Percentiles rank a stretch among this genome's conserved stretches.
phyloP scores from a whole-genome alignment of 2,888 invertebrate genomes.

The Amphipoea lucens region DNA sequence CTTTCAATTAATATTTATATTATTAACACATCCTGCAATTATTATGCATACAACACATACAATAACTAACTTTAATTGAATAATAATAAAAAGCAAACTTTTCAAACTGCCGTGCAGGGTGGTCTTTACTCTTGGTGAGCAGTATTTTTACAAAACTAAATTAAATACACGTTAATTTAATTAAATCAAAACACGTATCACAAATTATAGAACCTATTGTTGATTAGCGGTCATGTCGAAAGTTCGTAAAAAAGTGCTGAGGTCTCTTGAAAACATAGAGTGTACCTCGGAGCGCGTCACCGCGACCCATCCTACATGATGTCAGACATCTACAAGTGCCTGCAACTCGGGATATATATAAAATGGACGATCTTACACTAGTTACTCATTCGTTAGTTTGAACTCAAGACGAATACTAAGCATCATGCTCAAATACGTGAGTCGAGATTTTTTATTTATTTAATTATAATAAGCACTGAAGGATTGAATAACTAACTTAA shows the following conservation, averaged over 20 bases:
- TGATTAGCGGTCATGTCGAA: constrained; percentile 68
- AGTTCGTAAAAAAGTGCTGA: constrained; percentile 78
- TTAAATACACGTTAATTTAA: background rate
- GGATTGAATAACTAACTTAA: constrained; percentile 36
- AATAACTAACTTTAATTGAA: background rate
- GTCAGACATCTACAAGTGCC: constrained; percentile 84
- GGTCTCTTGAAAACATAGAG: constrained; percentile 70
- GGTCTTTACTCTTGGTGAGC: background rate
- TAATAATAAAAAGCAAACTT: background rate
- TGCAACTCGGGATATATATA: constrained; percentile 86
- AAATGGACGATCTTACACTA: constrained; percentile 85
- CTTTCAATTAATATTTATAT: constrained; percentile 21
- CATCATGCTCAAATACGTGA: constrained; percentile 90
- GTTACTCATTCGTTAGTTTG: constrained; percentile 89
- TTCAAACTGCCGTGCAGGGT: background rate
- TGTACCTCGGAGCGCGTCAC: constrained; percentile 71
- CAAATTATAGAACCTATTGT: constrained; percentile 57
- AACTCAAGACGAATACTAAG: constrained; percentile 87
- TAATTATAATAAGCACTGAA: constrained; percentile 63
- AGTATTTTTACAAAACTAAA: background rate
- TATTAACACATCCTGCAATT: background rate
- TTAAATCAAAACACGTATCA: background rate
- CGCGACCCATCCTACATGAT: constrained; percentile 83
- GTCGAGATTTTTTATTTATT: constrained; percentile 69
- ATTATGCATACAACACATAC: background rate